Conservation (phyloP, 2,797 vertebrate species). For the Eidolon dupreanum region DNA sequence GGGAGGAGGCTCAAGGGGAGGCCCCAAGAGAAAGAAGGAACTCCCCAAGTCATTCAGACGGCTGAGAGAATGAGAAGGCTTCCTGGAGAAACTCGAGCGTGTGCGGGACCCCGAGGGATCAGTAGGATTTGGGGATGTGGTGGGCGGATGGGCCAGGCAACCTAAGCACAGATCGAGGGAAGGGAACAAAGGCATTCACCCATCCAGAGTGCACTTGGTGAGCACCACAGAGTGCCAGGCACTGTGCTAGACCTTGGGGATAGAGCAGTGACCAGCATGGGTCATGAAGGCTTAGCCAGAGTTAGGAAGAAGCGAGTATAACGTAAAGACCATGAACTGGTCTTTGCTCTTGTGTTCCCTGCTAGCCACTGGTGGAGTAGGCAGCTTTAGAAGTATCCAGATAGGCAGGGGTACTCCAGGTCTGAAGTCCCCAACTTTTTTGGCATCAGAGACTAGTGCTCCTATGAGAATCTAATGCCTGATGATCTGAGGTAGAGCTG, state of each 20-base stretch:
- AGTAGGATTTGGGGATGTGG: background rate
- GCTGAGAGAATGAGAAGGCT: background rate
- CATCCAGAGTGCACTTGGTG: fast-evolving
- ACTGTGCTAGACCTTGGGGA: background rate
- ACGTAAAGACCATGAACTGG: background rate
- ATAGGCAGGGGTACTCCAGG: background rate
- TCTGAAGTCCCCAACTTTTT: no score
- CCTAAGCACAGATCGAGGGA: background rate
- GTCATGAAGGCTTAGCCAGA: fast-evolving
- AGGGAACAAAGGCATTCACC: background rate
- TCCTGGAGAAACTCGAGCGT: background rate
- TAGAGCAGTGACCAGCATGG: background rate
- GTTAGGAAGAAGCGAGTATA: background rate
- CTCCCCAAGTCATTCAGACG: background rate
- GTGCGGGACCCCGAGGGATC: background rate
- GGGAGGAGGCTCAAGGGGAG: background rate
- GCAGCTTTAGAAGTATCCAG: background rate
- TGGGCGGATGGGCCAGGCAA: fast-evolving
- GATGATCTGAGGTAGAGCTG: no score
- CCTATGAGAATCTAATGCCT: no score
- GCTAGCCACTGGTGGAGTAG: fast-evolving
- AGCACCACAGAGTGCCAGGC: background rate
- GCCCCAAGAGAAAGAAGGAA: background rate
- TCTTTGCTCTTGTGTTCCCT: background rate
- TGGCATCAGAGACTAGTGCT: no score